Conservation (phyloP, 2,113 vertebrate genomes). For the Pangasianodon gigas region DNA sequence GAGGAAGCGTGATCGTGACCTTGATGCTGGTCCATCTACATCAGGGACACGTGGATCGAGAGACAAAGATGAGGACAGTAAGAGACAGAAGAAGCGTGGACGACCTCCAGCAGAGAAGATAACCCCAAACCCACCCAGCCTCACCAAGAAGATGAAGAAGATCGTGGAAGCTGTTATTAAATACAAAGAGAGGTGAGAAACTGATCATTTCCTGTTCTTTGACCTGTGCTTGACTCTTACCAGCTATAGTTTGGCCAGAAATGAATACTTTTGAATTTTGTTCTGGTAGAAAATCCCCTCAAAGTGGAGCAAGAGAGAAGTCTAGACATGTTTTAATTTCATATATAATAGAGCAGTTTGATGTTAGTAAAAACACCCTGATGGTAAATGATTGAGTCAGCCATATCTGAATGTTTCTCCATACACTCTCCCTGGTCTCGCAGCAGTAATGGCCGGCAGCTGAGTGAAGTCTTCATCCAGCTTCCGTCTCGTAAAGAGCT, state of each 20-base stretch:
- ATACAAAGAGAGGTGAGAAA: slow-evolving; percentile 90
- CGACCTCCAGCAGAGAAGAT: slow-evolving; percentile 90
- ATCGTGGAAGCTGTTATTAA: slow-evolving; percentile 92
- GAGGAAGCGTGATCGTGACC: slow-evolving; percentile 86
- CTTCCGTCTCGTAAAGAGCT: slow-evolving; percentile 93
- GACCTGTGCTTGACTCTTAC: neutral
- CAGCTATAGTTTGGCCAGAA: neutral
- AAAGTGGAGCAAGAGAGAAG: neutral
- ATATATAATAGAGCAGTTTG: neutral
- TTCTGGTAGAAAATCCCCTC: neutral
- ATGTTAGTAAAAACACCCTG: neutral
- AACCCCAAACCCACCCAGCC: slow-evolving; percentile 86
- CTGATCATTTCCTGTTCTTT: neutral
- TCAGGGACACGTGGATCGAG: slow-evolving; percentile 79
- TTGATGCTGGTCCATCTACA: slow-evolving; percentile 76
- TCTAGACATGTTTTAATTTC: neutral
- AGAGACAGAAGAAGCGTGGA: slow-evolving; percentile 91
- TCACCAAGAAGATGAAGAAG: slow-evolving; percentile 97
- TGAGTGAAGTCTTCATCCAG: slow-evolving; percentile 96
- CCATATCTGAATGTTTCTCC: neutral
- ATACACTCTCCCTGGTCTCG: neutral
- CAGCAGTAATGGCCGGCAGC: slow-evolving; percentile 85
- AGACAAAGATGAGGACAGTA: slow-evolving; percentile 88
- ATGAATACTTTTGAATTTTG: neutral
- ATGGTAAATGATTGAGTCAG: neutral